A percentile compares a stretch with the other conserved stretches of the same genome.
phyloP scores from a whole-genome alignment of 2,888 invertebrate species.

The Lumbricus terrestris region DNA sequence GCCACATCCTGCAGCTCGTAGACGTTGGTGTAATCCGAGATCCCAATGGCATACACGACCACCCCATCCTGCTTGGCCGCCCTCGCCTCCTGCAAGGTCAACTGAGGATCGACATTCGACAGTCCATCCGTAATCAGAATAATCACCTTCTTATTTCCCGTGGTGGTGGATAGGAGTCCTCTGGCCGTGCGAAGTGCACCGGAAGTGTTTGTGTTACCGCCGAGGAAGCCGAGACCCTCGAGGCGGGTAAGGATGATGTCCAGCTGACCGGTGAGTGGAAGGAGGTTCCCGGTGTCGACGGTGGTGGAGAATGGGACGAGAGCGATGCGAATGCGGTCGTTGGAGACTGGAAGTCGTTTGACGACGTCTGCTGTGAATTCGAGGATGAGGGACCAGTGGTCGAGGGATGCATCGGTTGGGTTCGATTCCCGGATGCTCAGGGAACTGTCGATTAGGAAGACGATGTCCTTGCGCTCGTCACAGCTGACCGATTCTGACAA shows the following conservation, averaged over 20 bases:
- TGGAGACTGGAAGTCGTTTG: slow-evolving; percentile 18
- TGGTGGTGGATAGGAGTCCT: background rate
- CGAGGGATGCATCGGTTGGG: background rate
- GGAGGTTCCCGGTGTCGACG: background rate
- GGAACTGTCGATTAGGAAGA: slow-evolving; percentile 28
- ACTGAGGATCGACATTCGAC: slow-evolving; percentile 26
- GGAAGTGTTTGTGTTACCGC: slow-evolving; percentile 30
- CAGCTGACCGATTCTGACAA: too few relatives aligned
- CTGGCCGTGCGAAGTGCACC: slow-evolving; percentile 26
- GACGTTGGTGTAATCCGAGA: slow-evolving; percentile 15
- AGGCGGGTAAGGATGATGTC: background rate
- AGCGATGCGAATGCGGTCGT: background rate
- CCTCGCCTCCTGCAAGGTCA: slow-evolving; percentile 27
- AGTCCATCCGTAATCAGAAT: slow-evolving; percentile 29
- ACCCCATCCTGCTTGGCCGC: slow-evolving; percentile 19
- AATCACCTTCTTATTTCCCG: background rate
- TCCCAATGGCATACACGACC: slow-evolving; percentile 17
- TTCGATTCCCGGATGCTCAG: slow-evolving; percentile 22
- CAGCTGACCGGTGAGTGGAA: too few relatives aligned
- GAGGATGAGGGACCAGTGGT: slow-evolving; percentile 24
- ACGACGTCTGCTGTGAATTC: slow-evolving; percentile 24
- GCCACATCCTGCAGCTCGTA: slow-evolving; percentile 25
- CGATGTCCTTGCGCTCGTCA: slow-evolving; percentile 4
- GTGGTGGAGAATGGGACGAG: background rate
- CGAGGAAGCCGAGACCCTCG: background rate